Evolutionary conservation across 1,140 invertebrate species (phyloP), one percentile per base, ranked within the genome.

Genomic region (Neodiprion fabricii): DNA sequence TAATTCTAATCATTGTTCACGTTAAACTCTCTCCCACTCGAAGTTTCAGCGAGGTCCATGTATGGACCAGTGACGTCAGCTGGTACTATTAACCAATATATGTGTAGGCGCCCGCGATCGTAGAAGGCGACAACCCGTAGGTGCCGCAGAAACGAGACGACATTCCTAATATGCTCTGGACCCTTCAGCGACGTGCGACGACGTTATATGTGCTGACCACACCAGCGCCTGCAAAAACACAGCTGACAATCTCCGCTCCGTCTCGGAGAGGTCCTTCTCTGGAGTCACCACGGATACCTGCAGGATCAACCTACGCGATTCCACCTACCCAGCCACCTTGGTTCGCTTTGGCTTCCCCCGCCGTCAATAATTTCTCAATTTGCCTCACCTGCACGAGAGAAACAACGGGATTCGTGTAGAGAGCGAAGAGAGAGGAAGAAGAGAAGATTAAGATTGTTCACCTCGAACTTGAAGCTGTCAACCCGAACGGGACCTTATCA

Each of bases 41-140:
- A 75, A 68, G 69, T 61, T 76, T 72, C 80, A 77, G 17, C 61
- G 76, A 76, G 77, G 76, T 74, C 83, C 83, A 84, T 85, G 77
- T 85, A 85, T 78, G 83, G 82, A 78, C 73, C 77, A 74, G 81
- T 85, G 83, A 85, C 83, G 83, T 85, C 82, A 85, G 79, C 80
- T 61, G 76, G 79, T 80, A 83, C 82, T 85, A 79, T 81, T 80
- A 78, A 79, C 76, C 81, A 78, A 80, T 79, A 78, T 79, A 73
- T 75, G 79, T 78, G 82, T 83, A 83, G 81, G 79, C 81, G 82
- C 76, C 77, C 74, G 71, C 76, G 73, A 71, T 68, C 83, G 79
- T 81, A 81, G 81, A 83, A 83, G 81, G 83, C 79, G 82, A 83
- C 77, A 40, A 74, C 78, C 79, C 80, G 82, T 85, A 80, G 82